phyloP scores from a whole-genome alignment of 92 coral and sea anemone genomes.

The Chrysogorgia sp. region DNA sequence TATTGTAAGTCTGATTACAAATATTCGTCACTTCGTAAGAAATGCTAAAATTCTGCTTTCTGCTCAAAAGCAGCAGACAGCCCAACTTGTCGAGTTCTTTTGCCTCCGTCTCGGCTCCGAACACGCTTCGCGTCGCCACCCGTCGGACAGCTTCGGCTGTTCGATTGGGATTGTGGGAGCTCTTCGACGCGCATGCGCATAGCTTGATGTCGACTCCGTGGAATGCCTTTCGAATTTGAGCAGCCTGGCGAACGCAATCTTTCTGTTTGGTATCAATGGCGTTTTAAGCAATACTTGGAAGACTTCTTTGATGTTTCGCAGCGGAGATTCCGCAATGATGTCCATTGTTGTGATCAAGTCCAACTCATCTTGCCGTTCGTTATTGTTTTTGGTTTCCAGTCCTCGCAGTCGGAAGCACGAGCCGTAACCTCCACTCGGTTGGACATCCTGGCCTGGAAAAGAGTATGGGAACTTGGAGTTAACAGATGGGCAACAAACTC shows the following conservation, averaged over 20 bases:
- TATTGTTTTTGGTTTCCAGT: conserved; percentile 24
- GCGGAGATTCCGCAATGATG: not conserved
- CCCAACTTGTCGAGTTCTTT: conserved; percentile 65
- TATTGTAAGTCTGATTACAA: not conserved
- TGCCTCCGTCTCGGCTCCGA: conserved; percentile 72
- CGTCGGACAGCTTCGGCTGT: not conserved
- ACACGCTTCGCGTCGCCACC: conserved; percentile 31
- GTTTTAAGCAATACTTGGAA: conserved; percentile 30
- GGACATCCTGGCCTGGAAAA: not conserved
- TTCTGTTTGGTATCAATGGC: conserved; percentile 25
- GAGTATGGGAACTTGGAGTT: not conserved
- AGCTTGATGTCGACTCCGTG: conserved; percentile 72
- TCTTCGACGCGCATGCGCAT: conserved; percentile 73
- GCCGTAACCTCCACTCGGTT: conserved; percentile 19
- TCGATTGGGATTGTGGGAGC: not conserved
- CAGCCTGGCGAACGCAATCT: conserved; percentile 40
- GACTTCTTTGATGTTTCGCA: conserved; percentile 20
- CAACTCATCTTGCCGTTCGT: not conserved
- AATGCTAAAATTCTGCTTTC: conserved; percentile 67
- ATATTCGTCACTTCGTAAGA: conserved; percentile 18
- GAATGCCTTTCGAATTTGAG: conserved; percentile 72
- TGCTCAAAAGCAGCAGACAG: conserved; percentile 74
- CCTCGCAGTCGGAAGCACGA: conserved; percentile 31
- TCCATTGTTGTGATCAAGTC: conserved; percentile 11
- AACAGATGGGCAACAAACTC: not conserved